phyloP scores from a whole-genome alignment of 2,797 vertebrate species.

The Bufotes viridis region DNA sequence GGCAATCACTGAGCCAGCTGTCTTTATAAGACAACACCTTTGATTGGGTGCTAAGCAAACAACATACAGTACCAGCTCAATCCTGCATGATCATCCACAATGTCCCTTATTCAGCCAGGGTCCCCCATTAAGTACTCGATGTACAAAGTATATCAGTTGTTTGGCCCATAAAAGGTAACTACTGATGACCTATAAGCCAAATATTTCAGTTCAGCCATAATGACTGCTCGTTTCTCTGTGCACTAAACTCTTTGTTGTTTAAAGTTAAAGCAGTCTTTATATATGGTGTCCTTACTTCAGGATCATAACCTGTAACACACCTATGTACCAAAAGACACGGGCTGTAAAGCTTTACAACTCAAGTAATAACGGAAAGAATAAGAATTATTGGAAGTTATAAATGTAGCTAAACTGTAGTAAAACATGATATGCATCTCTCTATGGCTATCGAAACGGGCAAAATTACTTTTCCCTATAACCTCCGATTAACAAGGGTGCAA shows the following conservation, averaged over 20 bases:
- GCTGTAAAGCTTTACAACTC: slow-evolving; percentile 31
- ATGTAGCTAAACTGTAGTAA: slow-evolving; percentile 38
- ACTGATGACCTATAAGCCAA: not conserved
- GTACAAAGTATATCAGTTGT: not conserved
- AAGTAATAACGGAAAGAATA: slow-evolving; percentile 18
- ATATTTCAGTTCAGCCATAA: not conserved
- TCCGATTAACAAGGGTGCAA: slow-evolving; percentile 22
- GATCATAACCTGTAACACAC: slow-evolving; percentile 38
- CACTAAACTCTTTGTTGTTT: not conserved
- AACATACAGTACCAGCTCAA: not conserved
- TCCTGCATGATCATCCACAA: not conserved
- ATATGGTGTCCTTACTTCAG: slow-evolving; percentile 21
- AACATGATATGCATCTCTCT: slow-evolving; percentile 36
- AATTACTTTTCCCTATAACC: slow-evolving; percentile 16
- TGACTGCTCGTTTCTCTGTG: not conserved
- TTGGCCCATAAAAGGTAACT: not conserved
- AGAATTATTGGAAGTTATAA: slow-evolving; percentile 33
- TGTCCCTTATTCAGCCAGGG: not conserved
- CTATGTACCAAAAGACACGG: not conserved
- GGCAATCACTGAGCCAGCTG: not conserved
- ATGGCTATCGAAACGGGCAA: slow-evolving; percentile 12
- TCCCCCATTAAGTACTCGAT: not conserved
- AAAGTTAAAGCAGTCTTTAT: slow-evolving; percentile 12
- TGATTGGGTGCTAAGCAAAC: not conserved
- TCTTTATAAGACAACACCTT: not conserved